A percentile compares a stretch with the other conserved stretches of the same genome.
Conservation (phyloP, 1,140 invertebrate species). For the Polypedilum pembai region DNA sequence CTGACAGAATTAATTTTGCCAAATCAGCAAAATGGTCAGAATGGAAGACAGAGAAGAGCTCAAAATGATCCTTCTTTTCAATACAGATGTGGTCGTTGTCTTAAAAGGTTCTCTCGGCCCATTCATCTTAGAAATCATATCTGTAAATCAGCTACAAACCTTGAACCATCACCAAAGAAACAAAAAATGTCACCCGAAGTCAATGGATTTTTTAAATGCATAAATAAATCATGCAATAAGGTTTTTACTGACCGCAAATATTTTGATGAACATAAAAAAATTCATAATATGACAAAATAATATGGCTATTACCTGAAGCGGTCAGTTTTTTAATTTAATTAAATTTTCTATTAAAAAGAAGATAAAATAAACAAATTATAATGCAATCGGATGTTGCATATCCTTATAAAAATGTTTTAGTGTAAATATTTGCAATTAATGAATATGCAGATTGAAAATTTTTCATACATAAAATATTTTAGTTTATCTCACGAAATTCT, state of each 20-base stretch:
- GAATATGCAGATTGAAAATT: no score
- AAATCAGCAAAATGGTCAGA: neutral
- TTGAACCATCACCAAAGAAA: neutral
- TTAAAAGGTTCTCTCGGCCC: neutral
- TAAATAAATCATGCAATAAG: neutral
- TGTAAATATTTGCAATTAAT: no score
- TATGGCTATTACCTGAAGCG: no score
- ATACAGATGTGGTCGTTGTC: neutral
- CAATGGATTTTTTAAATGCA: neutral
- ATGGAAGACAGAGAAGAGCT: neutral
- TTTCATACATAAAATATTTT: no score
- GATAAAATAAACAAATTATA: no score
- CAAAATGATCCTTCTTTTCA: neutral
- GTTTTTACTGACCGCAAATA: neutral
- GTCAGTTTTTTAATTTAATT: no score
- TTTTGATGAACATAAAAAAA: neutral
- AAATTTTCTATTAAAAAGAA: no score
- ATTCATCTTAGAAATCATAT: neutral
- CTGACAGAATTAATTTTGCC: neutral
- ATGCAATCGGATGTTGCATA: no score
- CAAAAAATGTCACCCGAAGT: neutral
- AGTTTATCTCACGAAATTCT: no score
- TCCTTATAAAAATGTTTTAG: no score
- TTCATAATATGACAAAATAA: no score
- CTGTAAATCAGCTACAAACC: neutral